Evolutionary conservation across 2,888 invertebrate genomes (phyloP).

Genomic region (Amiota communis): DNA sequence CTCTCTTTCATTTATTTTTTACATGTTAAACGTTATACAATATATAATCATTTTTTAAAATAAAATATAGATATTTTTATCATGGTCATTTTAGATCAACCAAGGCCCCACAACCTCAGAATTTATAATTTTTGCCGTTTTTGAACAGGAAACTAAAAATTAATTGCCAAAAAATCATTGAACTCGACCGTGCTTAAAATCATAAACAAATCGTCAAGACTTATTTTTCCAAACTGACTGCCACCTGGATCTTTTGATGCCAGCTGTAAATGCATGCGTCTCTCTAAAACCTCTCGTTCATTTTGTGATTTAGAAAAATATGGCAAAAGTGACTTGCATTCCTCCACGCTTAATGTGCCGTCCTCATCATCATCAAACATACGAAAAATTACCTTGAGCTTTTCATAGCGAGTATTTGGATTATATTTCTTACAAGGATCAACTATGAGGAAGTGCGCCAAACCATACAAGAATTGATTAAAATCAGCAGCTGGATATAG

Average conservation of each 20-base stretch:
- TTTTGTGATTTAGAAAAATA: neutral
- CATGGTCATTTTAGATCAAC: too few relatives aligned
- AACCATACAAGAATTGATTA: neutral
- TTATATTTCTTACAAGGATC: neutral
- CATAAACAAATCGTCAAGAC: neutral
- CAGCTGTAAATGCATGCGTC: neutral
- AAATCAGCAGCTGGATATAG: neutral
- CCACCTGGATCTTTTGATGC: neutral
- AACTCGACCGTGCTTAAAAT: neutral
- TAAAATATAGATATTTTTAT: too few relatives aligned
- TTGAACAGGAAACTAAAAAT: neutral
- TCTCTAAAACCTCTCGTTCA: neutral
- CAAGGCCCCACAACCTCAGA: too few relatives aligned
- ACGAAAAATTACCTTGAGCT: conserved; percentile 2
- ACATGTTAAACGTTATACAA: too few relatives aligned
- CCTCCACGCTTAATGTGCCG: neutral
- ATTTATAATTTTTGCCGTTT: too few relatives aligned
- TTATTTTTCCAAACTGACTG: neutral
- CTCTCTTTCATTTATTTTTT: too few relatives aligned
- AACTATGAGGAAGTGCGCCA: neutral
- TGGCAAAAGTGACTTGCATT: neutral
- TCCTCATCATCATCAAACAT: neutral
- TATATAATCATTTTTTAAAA: too few relatives aligned
- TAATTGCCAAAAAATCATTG: neutral
- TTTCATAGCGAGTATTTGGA: neutral